A percentile compares a stretch with the other conserved stretches of the same genome.
phyloP scores from a whole-genome alignment of 1,140 invertebrate genomes.

The Tetragnatha versicolor region DNA sequence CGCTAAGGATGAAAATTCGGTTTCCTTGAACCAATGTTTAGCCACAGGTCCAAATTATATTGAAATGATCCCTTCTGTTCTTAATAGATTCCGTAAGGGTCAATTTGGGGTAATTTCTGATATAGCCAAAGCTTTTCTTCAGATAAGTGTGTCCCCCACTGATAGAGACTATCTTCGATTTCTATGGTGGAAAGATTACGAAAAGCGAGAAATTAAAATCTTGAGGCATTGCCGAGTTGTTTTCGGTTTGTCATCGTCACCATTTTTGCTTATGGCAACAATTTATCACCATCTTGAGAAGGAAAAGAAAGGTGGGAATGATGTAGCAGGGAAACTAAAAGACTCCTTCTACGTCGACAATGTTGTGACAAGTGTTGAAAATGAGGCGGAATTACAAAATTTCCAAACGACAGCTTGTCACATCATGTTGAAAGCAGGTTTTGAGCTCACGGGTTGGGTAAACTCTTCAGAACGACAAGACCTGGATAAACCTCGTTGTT shows the following conservation, averaged over 20 bases:
- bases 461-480: not conserved
- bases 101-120: not conserved
- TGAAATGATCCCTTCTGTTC: not conserved
- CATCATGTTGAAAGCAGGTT: not conserved
- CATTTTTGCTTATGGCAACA: not conserved
- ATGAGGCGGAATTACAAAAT: not conserved
- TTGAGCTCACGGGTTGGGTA: not conserved
- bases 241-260: not conserved
- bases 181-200: not conserved
- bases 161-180: not conserved
- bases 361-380: not conserved
- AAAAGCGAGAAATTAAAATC: constrained; percentile 1
- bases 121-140: constrained; percentile 10
- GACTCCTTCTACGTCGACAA: not conserved
- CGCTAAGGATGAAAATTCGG: not conserved
- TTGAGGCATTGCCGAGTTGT: not conserved
- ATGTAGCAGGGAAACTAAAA: not conserved
- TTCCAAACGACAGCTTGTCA: not conserved
- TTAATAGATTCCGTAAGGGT: constrained; percentile 2
- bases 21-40: constrained; percentile 10
- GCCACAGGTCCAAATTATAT: not conserved
- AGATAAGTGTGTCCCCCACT: not conserved
- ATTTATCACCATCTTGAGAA: not conserved
- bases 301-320: not conserved
- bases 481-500: not conserved